Evolutionary conservation across 2,888 invertebrate species (phyloP).

Genomic region (Scaptomyza parva): DNA sequence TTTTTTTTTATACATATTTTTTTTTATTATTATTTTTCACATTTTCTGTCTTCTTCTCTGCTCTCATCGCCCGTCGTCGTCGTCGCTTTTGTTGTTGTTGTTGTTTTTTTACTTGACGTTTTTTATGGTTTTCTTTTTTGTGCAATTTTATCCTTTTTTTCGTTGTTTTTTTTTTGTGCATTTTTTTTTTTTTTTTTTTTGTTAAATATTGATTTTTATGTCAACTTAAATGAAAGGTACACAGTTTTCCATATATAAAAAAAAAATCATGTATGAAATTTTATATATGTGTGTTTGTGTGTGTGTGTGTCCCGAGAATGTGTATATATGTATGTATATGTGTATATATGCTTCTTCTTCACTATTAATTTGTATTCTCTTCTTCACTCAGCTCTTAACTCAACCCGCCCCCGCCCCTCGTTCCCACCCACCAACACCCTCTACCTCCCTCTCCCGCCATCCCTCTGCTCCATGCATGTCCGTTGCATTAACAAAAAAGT

Average conservation of each 20-base stretch:
- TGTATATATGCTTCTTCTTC: conserved; percentile 38
- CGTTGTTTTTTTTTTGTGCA: conserved; percentile 58
- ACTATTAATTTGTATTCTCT: conserved; percentile 46
- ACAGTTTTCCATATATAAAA: conserved; percentile 70
- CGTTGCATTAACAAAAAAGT: too few relatives aligned
- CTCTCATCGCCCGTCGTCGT: too few relatives aligned
- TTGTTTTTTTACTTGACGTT: conserved; percentile 75
- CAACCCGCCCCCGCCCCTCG: too few relatives aligned
- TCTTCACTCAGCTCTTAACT: too few relatives aligned
- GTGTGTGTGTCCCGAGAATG: conserved; percentile 29
- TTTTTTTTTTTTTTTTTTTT: conserved; percentile 64
- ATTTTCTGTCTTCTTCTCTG: conserved; percentile 75
- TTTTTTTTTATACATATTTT: conserved; percentile 62
- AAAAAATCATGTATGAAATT: conserved; percentile 58
- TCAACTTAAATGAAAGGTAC: conserved; percentile 81
- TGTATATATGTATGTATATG: conserved; percentile 33
- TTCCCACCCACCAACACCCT: too few relatives aligned
- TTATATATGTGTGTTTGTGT: conserved; percentile 13
- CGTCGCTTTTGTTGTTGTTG: conserved; percentile 50
- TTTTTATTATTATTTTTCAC: conserved; percentile 77
- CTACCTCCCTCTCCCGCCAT: too few relatives aligned
- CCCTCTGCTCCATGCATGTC: too few relatives aligned
- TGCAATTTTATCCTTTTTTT: conserved; percentile 76
- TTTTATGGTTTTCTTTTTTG: conserved; percentile 63
- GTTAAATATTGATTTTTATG: conserved; percentile 81